Evolutionary conservation across 2,888 invertebrate species (phyloP), one percentile per base, ranked within the genome.

Genomic region (Encarsia formosa): DNA sequence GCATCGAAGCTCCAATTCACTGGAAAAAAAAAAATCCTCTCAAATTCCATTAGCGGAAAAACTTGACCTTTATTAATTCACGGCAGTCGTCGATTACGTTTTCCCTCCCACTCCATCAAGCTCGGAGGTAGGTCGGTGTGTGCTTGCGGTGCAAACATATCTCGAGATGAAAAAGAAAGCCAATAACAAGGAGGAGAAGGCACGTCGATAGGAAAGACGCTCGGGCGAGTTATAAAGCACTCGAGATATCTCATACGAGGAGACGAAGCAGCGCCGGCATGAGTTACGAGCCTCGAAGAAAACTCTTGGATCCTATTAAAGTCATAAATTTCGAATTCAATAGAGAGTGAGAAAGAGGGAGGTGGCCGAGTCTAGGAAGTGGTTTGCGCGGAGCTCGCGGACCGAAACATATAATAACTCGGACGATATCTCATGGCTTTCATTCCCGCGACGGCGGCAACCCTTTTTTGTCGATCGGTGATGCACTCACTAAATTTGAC

Each of bases 241-340:
- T 34, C n/a, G n/a, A 34, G 13, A 13, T 23, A 15, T 15, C 46
- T 20, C 29, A 48, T 54, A 54, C 16, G 18, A 29, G 19, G 22
- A 24, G 49, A 38, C 31, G 47, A 42, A n/a, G 31, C 32, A 16
- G 18, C 3, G 54, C 39, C 3, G 18, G 34, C 26, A 23, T 71
- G 70, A 73, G 66, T 73, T 72, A 73, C 62, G 67, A 66, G 63
- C 61, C 58, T 54, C 48, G 48, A 40, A 45, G 61, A 60, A 60
- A 64, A 65, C 65, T 64, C 63, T 32, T n/a, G 64, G 66, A 64
- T 67, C 65, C 70, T 71, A 72, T 73, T 71, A 70, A 69, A 70
- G 65, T 64, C 65, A 69, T 73, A 72, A 73, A 72, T 71, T 70
- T 66, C 46, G 54, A 62, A 69, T 71, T 71, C 70, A 70, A 71